Conservation (phyloP, 2,888 invertebrate genomes). For the Salpingus planirostris region DNA sequence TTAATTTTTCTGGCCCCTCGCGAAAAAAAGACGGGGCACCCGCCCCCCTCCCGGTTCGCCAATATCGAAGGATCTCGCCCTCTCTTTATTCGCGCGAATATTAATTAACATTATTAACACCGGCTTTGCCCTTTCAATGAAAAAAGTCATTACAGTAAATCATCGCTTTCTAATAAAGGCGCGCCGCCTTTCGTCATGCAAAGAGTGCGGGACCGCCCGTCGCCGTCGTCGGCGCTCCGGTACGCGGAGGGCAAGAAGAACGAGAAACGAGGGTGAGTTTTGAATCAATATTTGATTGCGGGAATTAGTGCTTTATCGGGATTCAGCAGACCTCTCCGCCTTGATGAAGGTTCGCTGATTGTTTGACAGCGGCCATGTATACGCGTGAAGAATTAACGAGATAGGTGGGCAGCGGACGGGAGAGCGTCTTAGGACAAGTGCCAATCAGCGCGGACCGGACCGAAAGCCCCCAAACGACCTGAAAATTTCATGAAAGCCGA, state of each 20-base stretch:
- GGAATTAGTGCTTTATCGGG: constrained; percentile 45
- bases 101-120: constrained; percentile 56
- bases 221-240: too few relatives aligned
- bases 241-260: constrained; percentile 27
- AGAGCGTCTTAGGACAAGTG: too few relatives aligned
- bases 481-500: not conserved
- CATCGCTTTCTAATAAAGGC: constrained; percentile 49
- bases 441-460: too few relatives aligned
- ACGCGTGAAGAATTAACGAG: constrained; percentile 42
- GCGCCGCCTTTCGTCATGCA: constrained; percentile 35
- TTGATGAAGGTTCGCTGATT: constrained; percentile 45
- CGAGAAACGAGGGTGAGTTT: constrained; percentile 39
- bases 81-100: constrained; percentile 50
- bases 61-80: constrained; percentile 38
- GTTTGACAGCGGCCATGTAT: constrained; percentile 42
- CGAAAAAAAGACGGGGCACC: not conserved
- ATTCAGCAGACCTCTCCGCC: constrained; percentile 42
- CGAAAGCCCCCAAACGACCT: constrained; percentile 3
- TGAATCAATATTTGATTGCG: constrained; percentile 47
- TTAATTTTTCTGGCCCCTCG: constrained; percentile 12
- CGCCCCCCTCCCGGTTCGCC: constrained; percentile 20
- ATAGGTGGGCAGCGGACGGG: constrained; percentile 11
- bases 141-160: not conserved
- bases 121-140: constrained; percentile 15
- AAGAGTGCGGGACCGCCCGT: too few relatives aligned